Base-by-base conservation (phyloP, 2,113 vertebrate genomes). In the Maccullochella peelii region DNA sequence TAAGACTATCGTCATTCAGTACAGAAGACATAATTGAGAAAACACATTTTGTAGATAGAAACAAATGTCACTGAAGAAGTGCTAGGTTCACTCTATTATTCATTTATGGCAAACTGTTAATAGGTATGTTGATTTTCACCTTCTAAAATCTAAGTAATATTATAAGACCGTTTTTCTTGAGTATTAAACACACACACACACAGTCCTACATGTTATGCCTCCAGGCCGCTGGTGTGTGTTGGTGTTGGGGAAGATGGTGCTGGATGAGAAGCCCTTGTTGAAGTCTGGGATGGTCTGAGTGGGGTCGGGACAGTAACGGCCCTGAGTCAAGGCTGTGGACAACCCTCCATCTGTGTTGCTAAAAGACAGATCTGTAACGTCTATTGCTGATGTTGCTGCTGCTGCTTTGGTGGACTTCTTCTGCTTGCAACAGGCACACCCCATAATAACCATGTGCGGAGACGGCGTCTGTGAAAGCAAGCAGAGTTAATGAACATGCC, bases 341-440 rank as follows among this genome's bases (percentile, higher is more conserved):
- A 52, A 77, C 23, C 78, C 86, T 38, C 80, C 87, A 63, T 92
- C 93, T 66, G 16, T 10, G 86, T 90, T 89, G 84, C 85, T 84
- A 79, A 70, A 86, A 79, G 88, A 91, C 84, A 79, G 82, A 55
- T 88, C 84, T 25, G 82, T 59, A 69, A 84, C 27, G 30, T 80
- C 91, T 73, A 73, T 55, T 54, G 75, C 65, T 92, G 67, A 74
- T 86, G 69, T 83, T 74, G 69, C 85, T 65, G 83, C 59, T 80
- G 82, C 82, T 18, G 82, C 79, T 94, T 96, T 96, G 78, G 83
- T 76, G 8, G 92, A 89, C 91, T 94, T 95, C 86, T 90, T 94
- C 93, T 96, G 96, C 91, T 98, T 98, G 92, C 97, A 98, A 91
- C 96, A 97, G 90, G 94, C 92, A 93, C 97, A 98, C 95, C 97